Evolutionary conservation across 1,140 invertebrate genomes (phyloP), one percentile per base, ranked within the genome.

Genomic region (Drosophila ogumai): DNA sequence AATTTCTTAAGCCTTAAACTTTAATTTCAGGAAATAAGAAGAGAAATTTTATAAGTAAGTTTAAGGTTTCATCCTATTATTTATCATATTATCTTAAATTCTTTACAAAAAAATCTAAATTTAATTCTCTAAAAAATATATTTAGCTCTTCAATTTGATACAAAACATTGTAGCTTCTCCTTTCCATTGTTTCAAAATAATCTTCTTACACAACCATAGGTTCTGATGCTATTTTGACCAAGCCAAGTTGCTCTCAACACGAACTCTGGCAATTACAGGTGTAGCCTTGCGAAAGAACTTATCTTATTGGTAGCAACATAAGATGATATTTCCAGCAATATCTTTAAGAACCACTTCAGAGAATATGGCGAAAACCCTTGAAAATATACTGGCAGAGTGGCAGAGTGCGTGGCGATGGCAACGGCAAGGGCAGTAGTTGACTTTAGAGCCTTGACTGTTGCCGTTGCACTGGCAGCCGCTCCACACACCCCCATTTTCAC

Each of bases 371-470:
- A 19, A 46, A 40, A 44, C 40, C 43, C 52, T 58, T 66, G 36
- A 43, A 47, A 50, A n/a, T 31, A 17, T 63, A 15, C 31, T 43
- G 36, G 34, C 28, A 15, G 34, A 65, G 59, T 46, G 72, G 44
- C 22, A 25, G 44, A 25, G 22, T 75, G 73, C 64, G 54, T 73
- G 52, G 66, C 59, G 28, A 44, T 60, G 55, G 54, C 69, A 65
- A 49, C 59, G 19, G 22, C 59, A 38, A 81, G 49, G 52, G 17
- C 79, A 68, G 47, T 73, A 68, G 47, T 73, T 80, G 84, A 88
- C 84, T 88, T 82, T 87, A 60, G 81, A 78, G 58, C 71, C 81
- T 85, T 81, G 74, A 73, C 50, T 90, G 69, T 66, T 72, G 65
- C 68, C 71, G 68, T 64, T 54, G 59, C 67, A 69, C 25, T 55